These are phyloP conservation scores for Tridacna crocea DNA, from an alignment of 2,888 invertebrate species.

Conservation along the genomic window DNA sequence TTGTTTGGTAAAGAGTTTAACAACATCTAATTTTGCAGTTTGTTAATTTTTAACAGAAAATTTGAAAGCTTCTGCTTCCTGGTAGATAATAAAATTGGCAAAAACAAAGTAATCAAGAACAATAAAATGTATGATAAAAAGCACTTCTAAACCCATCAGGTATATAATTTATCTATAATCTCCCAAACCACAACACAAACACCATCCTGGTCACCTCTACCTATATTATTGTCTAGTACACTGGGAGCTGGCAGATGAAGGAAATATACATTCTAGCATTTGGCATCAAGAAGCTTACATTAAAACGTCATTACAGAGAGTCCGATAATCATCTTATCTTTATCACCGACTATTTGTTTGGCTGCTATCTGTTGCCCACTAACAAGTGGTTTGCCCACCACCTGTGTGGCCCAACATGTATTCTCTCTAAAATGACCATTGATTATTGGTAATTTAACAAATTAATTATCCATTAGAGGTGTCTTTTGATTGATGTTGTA, in stretches of 20 bases:
- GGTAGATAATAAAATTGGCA: too few species aligned
- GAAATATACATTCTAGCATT: slow-evolving; percentile 12
- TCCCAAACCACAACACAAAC: neutral
- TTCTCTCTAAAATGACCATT: slow-evolving; percentile 2
- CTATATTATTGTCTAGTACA: neutral
- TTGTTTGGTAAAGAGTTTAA: too few species aligned
- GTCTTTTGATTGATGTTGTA: too few species aligned
- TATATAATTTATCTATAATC: too few species aligned
- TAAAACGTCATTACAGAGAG: slow-evolving; percentile 15
- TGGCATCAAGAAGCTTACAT: slow-evolving; percentile 18
- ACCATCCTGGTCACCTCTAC: neutral
- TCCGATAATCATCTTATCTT: slow-evolving; percentile 26
- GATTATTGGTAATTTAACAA: neutral
- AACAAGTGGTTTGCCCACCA: slow-evolving; percentile 14
- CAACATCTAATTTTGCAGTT: too few species aligned
- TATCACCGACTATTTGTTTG: slow-evolving; percentile 27
- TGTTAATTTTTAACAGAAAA: too few species aligned
- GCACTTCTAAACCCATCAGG: too few species aligned
- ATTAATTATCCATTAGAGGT: neutral
- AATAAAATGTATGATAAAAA: too few species aligned
- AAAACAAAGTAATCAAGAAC: too few species aligned
- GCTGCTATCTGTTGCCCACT: neutral
- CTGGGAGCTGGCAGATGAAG: neutral
- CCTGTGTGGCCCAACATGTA: slow-evolving; percentile 16
- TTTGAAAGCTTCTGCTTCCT: too few species aligned